phyloP scores from a whole-genome alignment of 2,113 vertebrate genomes.

The Corythoichthys intestinalis region DNA sequence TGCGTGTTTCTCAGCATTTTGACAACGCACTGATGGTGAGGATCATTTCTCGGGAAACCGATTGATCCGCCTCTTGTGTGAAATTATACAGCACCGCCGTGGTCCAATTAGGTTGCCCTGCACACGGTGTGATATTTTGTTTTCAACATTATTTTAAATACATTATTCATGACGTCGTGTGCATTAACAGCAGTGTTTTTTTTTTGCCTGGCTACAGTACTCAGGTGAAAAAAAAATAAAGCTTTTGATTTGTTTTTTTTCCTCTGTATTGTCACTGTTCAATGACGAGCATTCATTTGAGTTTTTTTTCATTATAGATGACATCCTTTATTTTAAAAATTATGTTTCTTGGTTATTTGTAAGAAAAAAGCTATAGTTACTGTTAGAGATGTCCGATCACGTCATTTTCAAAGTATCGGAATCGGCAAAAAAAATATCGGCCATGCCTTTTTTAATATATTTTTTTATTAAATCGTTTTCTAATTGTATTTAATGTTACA shows the following conservation, averaged over 20 bases:
- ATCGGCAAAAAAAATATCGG: too few species aligned
- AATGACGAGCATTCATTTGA: too few species aligned
- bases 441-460: too few species aligned
- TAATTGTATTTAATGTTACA: too few species aligned
- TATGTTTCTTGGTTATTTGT: too few species aligned
- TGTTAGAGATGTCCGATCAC: too few species aligned
- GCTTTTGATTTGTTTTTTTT: background rate
- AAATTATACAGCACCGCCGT: slow-evolving; percentile 46
- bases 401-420: too few species aligned
- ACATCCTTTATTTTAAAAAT: too few species aligned
- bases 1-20: slow-evolving; percentile 41
- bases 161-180: slow-evolving; percentile 39
- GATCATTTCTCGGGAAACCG: slow-evolving; percentile 57
- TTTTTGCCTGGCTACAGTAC: background rate
- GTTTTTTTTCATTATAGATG: too few species aligned
- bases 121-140: slow-evolving; percentile 46
- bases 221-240: background rate
- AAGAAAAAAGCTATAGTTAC: too few species aligned
- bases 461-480: too few species aligned
- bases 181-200: background rate
- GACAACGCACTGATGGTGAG: slow-evolving; percentile 48
- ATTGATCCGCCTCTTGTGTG: slow-evolving; percentile 62
- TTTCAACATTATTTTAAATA: slow-evolving; percentile 51
- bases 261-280: background rate
- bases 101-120: slow-evolving; percentile 51